Evolutionary conservation across 2,113 vertebrate genomes (phyloP).

Genomic region (Poeciliopsis retropinna): DNA sequence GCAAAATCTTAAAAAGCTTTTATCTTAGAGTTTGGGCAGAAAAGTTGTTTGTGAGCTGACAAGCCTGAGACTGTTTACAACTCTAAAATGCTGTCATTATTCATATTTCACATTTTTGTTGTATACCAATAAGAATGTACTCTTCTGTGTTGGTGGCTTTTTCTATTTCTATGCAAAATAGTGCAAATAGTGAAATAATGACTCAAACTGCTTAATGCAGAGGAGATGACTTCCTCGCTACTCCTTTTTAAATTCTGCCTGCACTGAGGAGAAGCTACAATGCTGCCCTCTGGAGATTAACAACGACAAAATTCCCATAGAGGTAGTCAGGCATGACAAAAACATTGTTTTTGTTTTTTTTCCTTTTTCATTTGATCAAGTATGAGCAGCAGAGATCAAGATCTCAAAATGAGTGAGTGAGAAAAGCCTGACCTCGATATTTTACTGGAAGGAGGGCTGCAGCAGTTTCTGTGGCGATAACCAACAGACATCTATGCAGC

Average conservation of each 20-base stretch:
- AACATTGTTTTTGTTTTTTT: neutral
- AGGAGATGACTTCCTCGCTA: neutral
- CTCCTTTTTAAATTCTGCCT: neutral
- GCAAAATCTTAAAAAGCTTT: neutral
- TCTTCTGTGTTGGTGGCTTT: neutral
- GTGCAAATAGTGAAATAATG: neutral
- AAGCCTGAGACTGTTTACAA: neutral
- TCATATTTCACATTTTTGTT: neutral
- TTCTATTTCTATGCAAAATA: neutral
- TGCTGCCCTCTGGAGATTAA: conserved; percentile 24
- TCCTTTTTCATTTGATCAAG: neutral
- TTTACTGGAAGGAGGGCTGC: conserved; percentile 9
- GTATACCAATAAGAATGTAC: neutral
- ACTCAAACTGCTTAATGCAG: neutral
- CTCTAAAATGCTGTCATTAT: neutral
- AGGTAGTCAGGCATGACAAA: neutral
- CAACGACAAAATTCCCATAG: neutral
- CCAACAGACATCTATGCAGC: conserved; percentile 38
- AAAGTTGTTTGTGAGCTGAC: neutral
- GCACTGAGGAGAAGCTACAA: neutral
- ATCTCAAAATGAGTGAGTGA: neutral
- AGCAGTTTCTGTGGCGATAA: conserved; percentile 25
- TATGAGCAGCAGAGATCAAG: conserved; percentile 1
- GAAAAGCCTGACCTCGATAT: conserved; percentile 2
- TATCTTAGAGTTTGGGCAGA: neutral